Base-by-base conservation (phyloP, 1,140 invertebrate species). In the Pseudomyrmex concolor region DNA sequence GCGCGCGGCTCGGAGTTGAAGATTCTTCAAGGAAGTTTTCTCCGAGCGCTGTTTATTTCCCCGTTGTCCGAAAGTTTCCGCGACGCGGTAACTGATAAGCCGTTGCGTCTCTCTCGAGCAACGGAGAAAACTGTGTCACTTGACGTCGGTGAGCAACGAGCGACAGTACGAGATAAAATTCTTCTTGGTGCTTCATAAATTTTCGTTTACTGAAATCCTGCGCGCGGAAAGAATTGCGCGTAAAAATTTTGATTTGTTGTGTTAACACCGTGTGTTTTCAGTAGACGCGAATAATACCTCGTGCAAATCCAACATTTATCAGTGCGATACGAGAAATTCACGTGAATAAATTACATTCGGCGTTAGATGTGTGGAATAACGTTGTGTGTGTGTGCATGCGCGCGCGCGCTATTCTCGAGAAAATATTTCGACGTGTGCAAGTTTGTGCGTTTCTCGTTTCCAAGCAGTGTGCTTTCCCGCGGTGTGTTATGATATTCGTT, bases 11-110 rank as follows among this genome's bases (percentile, higher is more conserved):
- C 48, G 19, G 22, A 80, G 54, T 70, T 43, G 54, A 15, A 22
- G 22, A 48, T 80, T 80, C 54, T 80, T 80, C 25, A 13, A 51
- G 10, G 19, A 19, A 78, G 54, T 71, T 71, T 80, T 10, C 59
- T 34, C 43, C 54, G 50, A 55, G 59, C 54, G 54, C 54, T 22
- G 22, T 57, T 57, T 70, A 15, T 59, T 68, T 78, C 17, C n/a
- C n/a, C n/a, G 73, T 12, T 5, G 19, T 60, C 22, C 71, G 2
- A 59, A 59, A 80, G 15, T 80, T 60, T 10, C 76, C 19, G 15
- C 34, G 34, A 34, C 34, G 0, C 13, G n/a, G 34, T 45, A 22
- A 22, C 17, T 48, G 15, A 15, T 70, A 66, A 66, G 34, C 48
- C 34, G 13, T 48, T 43, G 3, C 34, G 34, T 34, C 34, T 34